Evolutionary conservation across 2,113 vertebrate genomes (phyloP).

Genomic region (Istiophorus platypterus): DNA sequence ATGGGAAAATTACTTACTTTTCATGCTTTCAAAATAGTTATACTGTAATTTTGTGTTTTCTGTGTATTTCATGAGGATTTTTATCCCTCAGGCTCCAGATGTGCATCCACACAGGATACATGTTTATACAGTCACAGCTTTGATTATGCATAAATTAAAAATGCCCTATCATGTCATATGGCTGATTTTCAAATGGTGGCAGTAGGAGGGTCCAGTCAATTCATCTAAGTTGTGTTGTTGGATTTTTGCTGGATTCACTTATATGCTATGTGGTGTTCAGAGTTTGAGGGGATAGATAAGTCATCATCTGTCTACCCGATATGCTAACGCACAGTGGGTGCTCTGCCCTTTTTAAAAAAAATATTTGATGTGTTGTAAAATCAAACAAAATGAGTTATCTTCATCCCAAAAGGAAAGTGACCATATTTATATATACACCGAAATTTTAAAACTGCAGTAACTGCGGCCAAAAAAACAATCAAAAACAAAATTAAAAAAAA

Average conservation of each 20-base stretch:
- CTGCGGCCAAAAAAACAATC: conserved; percentile 16
- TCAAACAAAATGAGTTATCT: background rate
- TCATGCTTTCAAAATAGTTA: background rate
- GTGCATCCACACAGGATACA: conserved; percentile 11
- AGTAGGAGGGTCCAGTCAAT: background rate
- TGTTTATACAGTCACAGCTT: conserved; percentile 22
- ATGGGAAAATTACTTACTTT: background rate
- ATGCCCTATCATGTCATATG: conserved; percentile 15
- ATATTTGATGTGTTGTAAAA: background rate
- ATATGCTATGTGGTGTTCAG: background rate
- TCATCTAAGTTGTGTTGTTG: background rate
- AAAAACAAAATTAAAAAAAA: background rate
- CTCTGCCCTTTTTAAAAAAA: background rate
- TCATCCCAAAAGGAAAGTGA: conserved; percentile 14
- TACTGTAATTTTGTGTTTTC: background rate
- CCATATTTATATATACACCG: background rate
- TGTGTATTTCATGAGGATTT: conserved; percentile 19
- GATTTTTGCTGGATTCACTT: background rate
- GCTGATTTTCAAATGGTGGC: conserved; percentile 5
- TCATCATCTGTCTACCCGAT: background rate
- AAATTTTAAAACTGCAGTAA: background rate
- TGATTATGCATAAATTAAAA: conserved; percentile 31
- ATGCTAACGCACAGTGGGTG: background rate
- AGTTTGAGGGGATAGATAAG: background rate
- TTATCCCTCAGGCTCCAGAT: conserved; percentile 21